phyloP scores from a whole-genome alignment of 2,113 vertebrate species.

The Melospiza melodia region DNA sequence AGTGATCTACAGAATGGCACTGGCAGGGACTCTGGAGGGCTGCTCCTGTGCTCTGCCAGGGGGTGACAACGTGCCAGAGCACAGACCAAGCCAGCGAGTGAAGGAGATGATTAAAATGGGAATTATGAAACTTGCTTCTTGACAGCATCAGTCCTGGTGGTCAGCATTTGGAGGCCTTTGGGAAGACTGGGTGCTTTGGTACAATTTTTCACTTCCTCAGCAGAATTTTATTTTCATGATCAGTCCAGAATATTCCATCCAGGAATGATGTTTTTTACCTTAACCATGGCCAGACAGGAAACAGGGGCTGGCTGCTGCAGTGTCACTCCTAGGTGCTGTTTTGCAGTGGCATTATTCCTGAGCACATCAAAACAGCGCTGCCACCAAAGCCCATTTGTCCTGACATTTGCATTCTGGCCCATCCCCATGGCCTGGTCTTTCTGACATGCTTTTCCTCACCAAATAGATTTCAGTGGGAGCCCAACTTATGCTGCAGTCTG shows the following conservation, averaged over 20 bases:
- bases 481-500: conserved; percentile 18
- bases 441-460: conserved; percentile 25
- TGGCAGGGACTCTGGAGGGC: neutral
- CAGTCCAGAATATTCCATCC: neutral
- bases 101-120: conserved; percentile 10
- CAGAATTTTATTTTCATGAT: neutral
- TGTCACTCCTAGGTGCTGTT: neutral
- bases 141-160: neutral
- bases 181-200: neutral
- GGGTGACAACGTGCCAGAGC: conserved; percentile 26
- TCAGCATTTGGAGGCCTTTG: neutral
- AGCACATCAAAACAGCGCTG: neutral
- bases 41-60: conserved; percentile 2
- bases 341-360: neutral
- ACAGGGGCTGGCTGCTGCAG: neutral
- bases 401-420: conserved; percentile 28
- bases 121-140: conserved; percentile 5
- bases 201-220: neutral
- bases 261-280: neutral
- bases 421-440: neutral
- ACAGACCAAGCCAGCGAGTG: neutral
- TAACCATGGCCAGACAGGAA: neutral
- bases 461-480: conserved; percentile 64
- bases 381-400: neutral
- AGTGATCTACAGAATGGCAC: neutral